Evolutionary conservation across 2,113 vertebrate species (phyloP), one percentile per base, ranked within the genome.

Genomic region (Tragelaphus scriptus): DNA sequence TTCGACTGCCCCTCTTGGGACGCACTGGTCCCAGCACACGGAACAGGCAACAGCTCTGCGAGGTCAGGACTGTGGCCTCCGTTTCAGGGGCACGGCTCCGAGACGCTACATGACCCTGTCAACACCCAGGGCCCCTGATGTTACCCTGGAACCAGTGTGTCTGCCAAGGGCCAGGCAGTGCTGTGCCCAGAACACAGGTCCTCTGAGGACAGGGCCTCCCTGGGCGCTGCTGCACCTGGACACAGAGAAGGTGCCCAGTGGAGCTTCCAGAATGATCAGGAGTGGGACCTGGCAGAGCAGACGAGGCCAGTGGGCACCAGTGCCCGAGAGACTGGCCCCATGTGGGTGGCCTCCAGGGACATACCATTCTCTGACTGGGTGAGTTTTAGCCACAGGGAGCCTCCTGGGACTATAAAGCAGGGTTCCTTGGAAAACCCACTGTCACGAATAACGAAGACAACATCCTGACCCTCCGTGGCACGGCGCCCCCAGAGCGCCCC

Each of bases 251-350:
- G 28, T 4, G 30, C 58, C 55, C 14, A 0, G 0, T 7, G 26
- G 55, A 49, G 28, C 9, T 6, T 21, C 26, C 19, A 0, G 16
- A 26, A 65, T 7, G 25, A 32, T 9, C 7, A 32, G 9, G 49
- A 6, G 5, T 2, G 7, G 59, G 56, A 30, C 56, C 23, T 1
- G 36, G 40, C 8, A 13, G 9, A 12, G 3, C 13, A 1, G 17
- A 32, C 3, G 15, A 25, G 47, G 47, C 56, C 6, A 23, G 51
- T 12, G 9, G 7, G 19, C 13, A 21, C n/a, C 12, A 0, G 5
- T 8, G 4, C 16, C 25, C 14, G 0, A 36, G 1, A 25, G 53
- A n/a, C 3, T 26, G 1, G 13, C 3, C 44, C 1, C 26, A 28
- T 1, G 26, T 13, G 53, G 58, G 8, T 32, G 1, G 14, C 5